Evolutionary conservation across 2,797 vertebrate genomes (phyloP).

Genomic region (Allobates femoralis): DNA sequence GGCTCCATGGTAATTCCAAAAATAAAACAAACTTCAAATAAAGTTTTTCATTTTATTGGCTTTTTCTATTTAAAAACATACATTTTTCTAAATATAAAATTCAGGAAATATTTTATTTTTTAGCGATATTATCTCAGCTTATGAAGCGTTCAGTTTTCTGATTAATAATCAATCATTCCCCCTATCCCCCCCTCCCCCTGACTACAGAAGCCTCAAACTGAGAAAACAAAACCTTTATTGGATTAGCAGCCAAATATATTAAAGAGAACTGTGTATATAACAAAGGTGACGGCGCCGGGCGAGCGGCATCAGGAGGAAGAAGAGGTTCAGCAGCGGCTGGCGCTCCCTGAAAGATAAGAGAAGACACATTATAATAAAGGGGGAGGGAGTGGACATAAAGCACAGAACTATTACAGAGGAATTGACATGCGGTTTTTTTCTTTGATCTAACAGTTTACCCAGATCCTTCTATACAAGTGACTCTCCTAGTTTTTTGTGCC

Average conservation of each 20-base stretch:
- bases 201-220: background rate
- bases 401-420: no score
- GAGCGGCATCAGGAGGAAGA: background rate
- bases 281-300: background rate
- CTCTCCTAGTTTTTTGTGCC: no score
- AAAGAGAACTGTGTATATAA: constrained; percentile 39
- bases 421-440: no score
- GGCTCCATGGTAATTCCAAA: no score
- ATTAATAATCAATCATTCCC: background rate
- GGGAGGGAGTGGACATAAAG: no score
- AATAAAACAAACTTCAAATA: no score
- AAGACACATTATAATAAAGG: background rate
- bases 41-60: no score
- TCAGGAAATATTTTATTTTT: no score
- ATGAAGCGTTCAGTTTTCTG: background rate
- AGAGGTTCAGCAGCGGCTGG: constrained; percentile 63
- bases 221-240: constrained; percentile 54
- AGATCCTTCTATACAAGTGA: no score
- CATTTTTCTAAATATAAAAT: no score
- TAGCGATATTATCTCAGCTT: background rate
- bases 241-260: constrained; percentile 34
- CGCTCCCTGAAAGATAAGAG: constrained; percentile 64
- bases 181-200: background rate
- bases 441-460: no score
- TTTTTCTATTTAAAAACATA: no score